These are phyloP conservation scores for Sus cebifrons DNA, from an alignment of 2,797 vertebrate genomes.

Conservation along the genomic window DNA sequence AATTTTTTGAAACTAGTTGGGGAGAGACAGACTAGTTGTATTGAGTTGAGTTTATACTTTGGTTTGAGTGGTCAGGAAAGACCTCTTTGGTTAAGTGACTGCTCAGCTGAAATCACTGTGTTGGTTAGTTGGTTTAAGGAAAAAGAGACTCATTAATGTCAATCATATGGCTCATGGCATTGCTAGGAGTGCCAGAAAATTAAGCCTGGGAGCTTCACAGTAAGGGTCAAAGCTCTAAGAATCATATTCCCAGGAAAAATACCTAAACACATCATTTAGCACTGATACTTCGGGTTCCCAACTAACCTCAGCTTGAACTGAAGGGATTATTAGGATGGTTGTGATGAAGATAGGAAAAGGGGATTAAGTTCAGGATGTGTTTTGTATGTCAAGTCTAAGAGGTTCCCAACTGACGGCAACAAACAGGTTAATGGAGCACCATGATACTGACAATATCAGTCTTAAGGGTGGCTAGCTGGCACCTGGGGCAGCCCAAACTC, in stretches of 20 bases:
- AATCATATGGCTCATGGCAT: not conserved
- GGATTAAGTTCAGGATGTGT: not conserved
- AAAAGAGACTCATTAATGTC: not conserved
- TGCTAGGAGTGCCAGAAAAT: not conserved
- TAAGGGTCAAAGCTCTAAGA: not conserved
- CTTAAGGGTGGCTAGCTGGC: not conserved
- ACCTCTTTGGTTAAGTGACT: not conserved
- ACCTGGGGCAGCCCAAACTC: too few relatives aligned
- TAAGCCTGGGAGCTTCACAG: not conserved
- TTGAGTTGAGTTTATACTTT: slow-evolving; percentile 34
- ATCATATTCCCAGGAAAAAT: not conserved
- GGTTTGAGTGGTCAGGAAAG: not conserved
- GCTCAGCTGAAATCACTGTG: not conserved
- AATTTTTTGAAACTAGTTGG: not conserved
- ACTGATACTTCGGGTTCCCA: not conserved
- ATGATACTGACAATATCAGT: slow-evolving; percentile 1
- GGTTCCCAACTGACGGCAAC: not conserved
- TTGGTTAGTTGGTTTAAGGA: slow-evolving; percentile 15
- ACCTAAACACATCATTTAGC: not conserved
- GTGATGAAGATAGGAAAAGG: not conserved
- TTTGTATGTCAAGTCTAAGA: not conserved
- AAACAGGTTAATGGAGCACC: not conserved
- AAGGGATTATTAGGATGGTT: not conserved
- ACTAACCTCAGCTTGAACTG: not conserved
- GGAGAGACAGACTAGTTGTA: not conserved